Conservation (phyloP, 2,797 vertebrate species). For the Sciurus carolinensis region DNA sequence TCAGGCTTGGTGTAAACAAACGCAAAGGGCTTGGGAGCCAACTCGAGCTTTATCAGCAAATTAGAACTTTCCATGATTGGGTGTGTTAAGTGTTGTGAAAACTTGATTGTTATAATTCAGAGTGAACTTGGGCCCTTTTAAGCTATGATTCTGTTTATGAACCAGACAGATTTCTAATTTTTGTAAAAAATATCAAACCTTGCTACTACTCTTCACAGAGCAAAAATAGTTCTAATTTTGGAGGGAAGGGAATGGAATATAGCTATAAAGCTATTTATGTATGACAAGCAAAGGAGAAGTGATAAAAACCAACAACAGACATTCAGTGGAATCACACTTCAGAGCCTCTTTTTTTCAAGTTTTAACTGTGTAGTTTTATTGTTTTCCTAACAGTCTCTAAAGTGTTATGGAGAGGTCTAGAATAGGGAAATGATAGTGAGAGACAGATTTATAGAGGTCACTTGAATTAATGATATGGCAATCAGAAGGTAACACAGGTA, state of each 20-base stretch:
- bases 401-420: slow-evolving; percentile 67
- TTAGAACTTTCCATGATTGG: not conserved
- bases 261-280: not conserved
- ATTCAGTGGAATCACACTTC: not conserved
- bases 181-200: not conserved
- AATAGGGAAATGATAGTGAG: slow-evolving; percentile 74
- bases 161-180: not conserved
- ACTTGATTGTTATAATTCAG: not conserved
- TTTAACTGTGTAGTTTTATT: slow-evolving; percentile 44
- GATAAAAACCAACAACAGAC: not conserved
- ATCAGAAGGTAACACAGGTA: slow-evolving; percentile 82
- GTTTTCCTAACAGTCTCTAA: slow-evolving; percentile 56
- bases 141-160: slow-evolving; percentile 50
- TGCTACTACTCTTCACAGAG: not conserved
- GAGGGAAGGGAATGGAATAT: not conserved
- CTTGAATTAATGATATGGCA: slow-evolving; percentile 79
- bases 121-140: not conserved
- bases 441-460: slow-evolving; percentile 84
- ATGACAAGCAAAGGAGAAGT: not conserved
- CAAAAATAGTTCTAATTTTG: slow-evolving; percentile 18
- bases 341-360: not conserved
- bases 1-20: slow-evolving; percentile 8
- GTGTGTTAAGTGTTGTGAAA: not conserved
- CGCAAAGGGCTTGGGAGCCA: not conserved
- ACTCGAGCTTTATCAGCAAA: not conserved